phyloP scores from a whole-genome alignment of 2,113 vertebrate genomes.

The Odobenus rosmarus region DNA sequence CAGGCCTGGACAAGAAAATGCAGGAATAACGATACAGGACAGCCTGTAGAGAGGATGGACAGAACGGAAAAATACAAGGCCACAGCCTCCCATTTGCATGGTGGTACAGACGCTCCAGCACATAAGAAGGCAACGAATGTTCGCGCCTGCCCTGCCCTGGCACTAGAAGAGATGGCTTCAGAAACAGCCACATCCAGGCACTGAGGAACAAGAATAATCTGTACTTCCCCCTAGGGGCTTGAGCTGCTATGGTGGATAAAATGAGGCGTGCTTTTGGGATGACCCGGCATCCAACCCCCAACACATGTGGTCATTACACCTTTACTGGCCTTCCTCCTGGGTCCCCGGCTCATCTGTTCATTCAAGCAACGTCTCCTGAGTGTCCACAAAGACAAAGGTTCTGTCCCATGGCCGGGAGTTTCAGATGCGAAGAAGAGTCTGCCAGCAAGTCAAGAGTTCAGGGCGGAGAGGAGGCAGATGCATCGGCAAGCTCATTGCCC shows the following conservation, averaged over 20 bases:
- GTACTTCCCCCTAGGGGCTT: background rate
- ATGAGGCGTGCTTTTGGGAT: fast-evolving
- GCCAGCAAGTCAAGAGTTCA: background rate
- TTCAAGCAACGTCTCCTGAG: background rate
- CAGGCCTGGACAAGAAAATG: background rate
- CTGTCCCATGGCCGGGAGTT: background rate
- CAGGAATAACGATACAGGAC: background rate
- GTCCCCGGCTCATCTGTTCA: background rate
- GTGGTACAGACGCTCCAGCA: background rate
- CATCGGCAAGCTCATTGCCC: background rate
- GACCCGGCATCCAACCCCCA: background rate
- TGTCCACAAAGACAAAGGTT: background rate
- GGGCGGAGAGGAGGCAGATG: fast-evolving
- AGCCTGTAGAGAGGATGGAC: background rate
- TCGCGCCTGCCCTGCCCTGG: no score
- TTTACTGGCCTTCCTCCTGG: background rate
- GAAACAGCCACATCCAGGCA: background rate
- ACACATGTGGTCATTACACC: background rate
- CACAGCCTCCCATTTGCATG: fast-evolving
- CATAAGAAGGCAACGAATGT: background rate
- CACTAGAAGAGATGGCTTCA: background rate
- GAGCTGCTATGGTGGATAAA: no score
- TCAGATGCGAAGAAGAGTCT: background rate
- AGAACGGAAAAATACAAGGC: background rate
- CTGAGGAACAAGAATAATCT: fast-evolving